Percentiles rank a stretch among this genome's conserved stretches.
These are phyloP conservation scores for Heteropelma amictum DNA, from an alignment of 2,888 invertebrate genomes.

Conservation along the genomic window DNA sequence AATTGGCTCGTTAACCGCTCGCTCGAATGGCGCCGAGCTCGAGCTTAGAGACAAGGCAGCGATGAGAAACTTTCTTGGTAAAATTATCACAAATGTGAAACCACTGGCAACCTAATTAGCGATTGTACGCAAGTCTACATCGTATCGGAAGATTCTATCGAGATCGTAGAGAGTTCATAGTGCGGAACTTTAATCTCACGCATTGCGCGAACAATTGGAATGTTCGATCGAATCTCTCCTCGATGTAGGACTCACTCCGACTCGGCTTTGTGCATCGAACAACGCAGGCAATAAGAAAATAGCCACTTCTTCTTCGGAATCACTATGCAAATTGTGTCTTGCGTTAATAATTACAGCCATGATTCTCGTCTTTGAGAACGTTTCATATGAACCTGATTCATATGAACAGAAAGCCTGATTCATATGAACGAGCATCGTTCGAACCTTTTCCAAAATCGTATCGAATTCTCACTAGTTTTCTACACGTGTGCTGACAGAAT, in stretches of 20 bases:
- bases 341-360: no score
- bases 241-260: neutral
- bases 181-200: neutral
- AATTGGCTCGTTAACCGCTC: constrained; percentile 37
- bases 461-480: neutral
- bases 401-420: no score
- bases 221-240: neutral
- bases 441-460: neutral
- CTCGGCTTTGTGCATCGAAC: no score
- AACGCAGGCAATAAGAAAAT: no score
- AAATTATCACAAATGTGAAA: constrained; percentile 13
- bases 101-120: neutral
- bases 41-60: neutral
- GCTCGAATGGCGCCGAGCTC: constrained; percentile 8
- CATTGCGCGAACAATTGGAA: neutral
- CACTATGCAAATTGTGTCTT: no score
- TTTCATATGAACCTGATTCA: no score
- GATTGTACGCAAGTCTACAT: neutral
- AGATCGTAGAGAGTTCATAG: neutral
- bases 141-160: neutral
- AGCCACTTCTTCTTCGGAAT: no score
- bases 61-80: neutral
- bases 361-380: no score
- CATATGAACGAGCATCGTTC: no score
- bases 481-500: neutral